Base-by-base conservation (phyloP, 2,113 vertebrate genomes). In the Junco hyemalis region DNA sequence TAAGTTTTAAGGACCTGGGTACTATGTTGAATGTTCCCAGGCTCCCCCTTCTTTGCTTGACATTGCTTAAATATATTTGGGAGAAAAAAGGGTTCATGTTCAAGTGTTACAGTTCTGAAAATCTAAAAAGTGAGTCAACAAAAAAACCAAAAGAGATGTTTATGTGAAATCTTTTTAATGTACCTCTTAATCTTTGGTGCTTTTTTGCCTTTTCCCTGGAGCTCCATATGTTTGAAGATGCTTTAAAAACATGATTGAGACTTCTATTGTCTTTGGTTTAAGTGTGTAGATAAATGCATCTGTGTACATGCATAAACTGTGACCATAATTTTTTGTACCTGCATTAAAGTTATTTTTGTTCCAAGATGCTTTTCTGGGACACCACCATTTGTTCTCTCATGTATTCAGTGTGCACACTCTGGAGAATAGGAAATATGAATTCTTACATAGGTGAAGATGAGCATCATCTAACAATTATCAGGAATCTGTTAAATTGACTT, bases 301-400 rank as follows among this genome's bases (percentile, higher is more conserved):
- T 88, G 35, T 96, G 93, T 94, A 94, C 85, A 83, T 96, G 92
- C 96, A 96, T 97, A 83, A 93, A 83, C 94, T 96, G 93, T 97
- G 93, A 96, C 94, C 96, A 97, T 96, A 96, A 95, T 95, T 96
- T 96, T 96, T 93, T 92, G 79, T 87, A 94, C 95, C 93, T 84
- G 40, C 83, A 93, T 96, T 96, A 74, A 95, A 86, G 61, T 76
- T 0, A 35, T 47, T 91, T 96, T 82, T 83, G 59, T 93, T 96
- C 57, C 26, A 69, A 94, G 57, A 88, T 61, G 31, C 19, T 96
- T 94, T 94, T 78, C 74, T 94, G 79, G 65, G 56, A 54, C 79
- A 88, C 93, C 80, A 81, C 90, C 60, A 31, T 95, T 90, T 96
- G 84, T 95, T 78, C 61, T 84, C 14, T 36, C 45, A 28, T 21